Conservation (phyloP, 1,140 invertebrate species). For the Rhagoletis pomonella region DNA sequence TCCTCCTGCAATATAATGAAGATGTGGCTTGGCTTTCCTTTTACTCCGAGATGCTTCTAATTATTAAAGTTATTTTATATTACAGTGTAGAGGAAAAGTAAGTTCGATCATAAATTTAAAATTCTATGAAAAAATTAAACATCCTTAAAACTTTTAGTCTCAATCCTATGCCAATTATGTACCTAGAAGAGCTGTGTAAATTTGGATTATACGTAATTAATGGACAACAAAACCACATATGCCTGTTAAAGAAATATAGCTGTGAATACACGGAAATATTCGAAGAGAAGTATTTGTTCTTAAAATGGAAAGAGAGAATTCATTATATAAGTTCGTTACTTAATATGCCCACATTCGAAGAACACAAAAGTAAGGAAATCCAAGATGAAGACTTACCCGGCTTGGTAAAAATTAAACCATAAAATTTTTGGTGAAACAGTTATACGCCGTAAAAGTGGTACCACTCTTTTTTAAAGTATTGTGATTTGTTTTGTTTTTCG, state of each 20-base stretch:
- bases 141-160: slow-evolving; percentile 33
- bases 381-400: not conserved
- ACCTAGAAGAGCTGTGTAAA: slow-evolving; percentile 28
- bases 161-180: not conserved
- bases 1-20: not conserved
- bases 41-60: slow-evolving; percentile 41
- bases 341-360: not conserved
- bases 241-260: slow-evolving; percentile 31
- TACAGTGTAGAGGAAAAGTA: slow-evolving; percentile 38
- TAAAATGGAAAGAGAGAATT: slow-evolving; percentile 38
- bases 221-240: slow-evolving; percentile 5
- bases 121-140: not conserved
- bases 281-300: slow-evolving; percentile 26
- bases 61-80: slow-evolving; percentile 48
- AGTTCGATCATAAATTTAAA: not conserved
- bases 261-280: not conserved
- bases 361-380: not conserved
- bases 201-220: slow-evolving; percentile 31
- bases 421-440: too few relatives aligned
- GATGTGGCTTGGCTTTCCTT: slow-evolving; percentile 46
- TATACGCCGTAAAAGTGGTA: too few relatives aligned
- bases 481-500: too few relatives aligned
- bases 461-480: too few relatives aligned
- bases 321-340: not conserved
- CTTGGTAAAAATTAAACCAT: not conserved